These are phyloP conservation scores for Achroia grisella DNA, from an alignment of 1,140 invertebrate genomes.

Conservation along the genomic window DNA sequence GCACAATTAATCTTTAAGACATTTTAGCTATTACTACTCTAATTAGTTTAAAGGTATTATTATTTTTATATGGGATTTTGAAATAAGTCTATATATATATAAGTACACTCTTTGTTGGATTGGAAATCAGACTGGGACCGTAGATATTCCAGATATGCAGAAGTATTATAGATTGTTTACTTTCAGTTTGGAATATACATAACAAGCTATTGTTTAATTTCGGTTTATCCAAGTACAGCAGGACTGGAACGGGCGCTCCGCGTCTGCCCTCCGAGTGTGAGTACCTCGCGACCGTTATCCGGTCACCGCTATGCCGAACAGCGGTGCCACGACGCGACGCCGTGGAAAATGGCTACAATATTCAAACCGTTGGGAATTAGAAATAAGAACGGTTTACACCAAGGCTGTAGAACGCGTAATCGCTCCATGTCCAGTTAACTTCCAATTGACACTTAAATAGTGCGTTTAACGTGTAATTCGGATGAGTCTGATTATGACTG, in stretches of 20 bases:
- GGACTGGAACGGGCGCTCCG: conserved; percentile 11
- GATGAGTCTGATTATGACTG: neutral
- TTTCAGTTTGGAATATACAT: neutral
- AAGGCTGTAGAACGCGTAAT: neutral
- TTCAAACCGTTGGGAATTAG: conserved; percentile 28
- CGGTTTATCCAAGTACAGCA: conserved; percentile 20
- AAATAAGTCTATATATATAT: too few species aligned
- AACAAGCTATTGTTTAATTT: conserved; percentile 23
- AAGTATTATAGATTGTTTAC: too few species aligned
- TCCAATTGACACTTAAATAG: too few species aligned
- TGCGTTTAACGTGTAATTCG: conserved; percentile 1
- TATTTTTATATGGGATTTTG: too few species aligned
- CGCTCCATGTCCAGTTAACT: too few species aligned
- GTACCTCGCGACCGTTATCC: conserved; percentile 56
- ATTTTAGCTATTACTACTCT: too few species aligned
- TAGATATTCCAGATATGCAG: too few species aligned
- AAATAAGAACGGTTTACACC: conserved; percentile 26
- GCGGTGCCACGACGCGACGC: conserved; percentile 20
- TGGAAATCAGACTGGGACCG: too few species aligned
- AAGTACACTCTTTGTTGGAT: too few species aligned
- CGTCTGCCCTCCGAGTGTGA: conserved; percentile 34
- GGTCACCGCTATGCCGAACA: conserved; percentile 50
- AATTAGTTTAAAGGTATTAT: too few species aligned
- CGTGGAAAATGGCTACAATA: conserved; percentile 27
- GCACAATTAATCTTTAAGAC: too few species aligned